phyloP scores from a whole-genome alignment of 1,140 invertebrate genomes.

The Trialeurodes vaporariorum region DNA sequence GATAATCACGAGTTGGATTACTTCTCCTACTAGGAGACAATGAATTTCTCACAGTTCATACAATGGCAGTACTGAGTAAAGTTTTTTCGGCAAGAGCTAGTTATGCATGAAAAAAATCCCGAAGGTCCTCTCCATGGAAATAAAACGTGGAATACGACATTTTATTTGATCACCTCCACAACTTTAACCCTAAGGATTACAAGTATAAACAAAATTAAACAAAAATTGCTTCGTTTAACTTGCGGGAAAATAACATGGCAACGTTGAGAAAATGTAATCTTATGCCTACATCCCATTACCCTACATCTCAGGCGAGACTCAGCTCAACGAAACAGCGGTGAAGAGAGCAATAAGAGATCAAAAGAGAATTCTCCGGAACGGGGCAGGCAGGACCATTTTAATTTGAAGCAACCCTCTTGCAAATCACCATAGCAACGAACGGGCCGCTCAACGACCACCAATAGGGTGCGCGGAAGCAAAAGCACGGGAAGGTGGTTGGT shows the following conservation, averaged over 20 bases:
- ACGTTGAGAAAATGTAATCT: background rate
- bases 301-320: background rate
- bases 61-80: no score
- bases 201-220: background rate
- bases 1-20: no score
- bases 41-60: no score
- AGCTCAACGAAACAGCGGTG: no score
- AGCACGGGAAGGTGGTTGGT: background rate
- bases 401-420: background rate
- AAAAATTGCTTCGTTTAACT: background rate
- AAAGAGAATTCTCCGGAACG: background rate
- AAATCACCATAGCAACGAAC: background rate
- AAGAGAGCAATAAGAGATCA: background rate
- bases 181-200: no score
- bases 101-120: no score
- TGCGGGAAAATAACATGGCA: background rate
- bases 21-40: no score
- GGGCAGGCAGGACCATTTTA: background rate
- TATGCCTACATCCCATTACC: background rate
- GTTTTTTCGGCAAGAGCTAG: no score
- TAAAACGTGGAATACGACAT: no score
- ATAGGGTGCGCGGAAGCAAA: background rate
- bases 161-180: no score
- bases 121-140: no score
- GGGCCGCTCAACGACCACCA: background rate